These are phyloP conservation scores for Pandemis cinnamomeana DNA, from an alignment of 2,888 invertebrate species.

Conservation along the genomic window DNA sequence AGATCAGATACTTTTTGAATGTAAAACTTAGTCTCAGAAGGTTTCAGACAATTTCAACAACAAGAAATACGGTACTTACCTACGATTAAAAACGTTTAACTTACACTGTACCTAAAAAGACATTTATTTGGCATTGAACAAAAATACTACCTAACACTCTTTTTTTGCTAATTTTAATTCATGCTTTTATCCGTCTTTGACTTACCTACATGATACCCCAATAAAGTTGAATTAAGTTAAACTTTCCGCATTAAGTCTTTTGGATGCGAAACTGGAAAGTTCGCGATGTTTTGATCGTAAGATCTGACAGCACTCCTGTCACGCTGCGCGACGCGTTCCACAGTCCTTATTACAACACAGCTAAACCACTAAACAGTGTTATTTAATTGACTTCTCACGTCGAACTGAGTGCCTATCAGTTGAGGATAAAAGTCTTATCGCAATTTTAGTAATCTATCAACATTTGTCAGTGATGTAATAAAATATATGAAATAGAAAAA, in stretches of 20 bases:
- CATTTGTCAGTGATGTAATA: neutral
- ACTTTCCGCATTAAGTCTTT: neutral
- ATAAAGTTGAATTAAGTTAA: neutral
- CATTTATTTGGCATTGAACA: no score
- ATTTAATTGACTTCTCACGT: slow-evolving; percentile 21
- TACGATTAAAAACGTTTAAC: no score
- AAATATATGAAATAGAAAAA: neutral
- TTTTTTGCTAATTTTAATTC: no score
- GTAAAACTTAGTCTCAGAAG: no score
- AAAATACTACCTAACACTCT: no score
- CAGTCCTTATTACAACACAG: slow-evolving; percentile 19
- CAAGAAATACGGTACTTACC: no score
- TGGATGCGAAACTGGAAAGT: neutral
- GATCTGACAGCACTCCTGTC: neutral
- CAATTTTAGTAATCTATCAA: slow-evolving; percentile 21
- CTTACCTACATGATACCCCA: neutral
- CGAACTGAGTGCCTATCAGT: slow-evolving; percentile 25
- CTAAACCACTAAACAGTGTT: slow-evolving; percentile 11
- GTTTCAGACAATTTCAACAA: no score
- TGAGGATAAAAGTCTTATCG: slow-evolving; percentile 24
- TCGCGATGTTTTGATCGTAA: neutral
- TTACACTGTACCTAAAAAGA: no score
- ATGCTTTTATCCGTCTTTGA: neutral
- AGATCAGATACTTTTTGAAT: no score
- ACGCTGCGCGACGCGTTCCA: neutral